Evolutionary conservation across 64 coral and sea anemone genomes (phyloP), one percentile per base, ranked within the genome.

Genomic region (Actinia equina): DNA sequence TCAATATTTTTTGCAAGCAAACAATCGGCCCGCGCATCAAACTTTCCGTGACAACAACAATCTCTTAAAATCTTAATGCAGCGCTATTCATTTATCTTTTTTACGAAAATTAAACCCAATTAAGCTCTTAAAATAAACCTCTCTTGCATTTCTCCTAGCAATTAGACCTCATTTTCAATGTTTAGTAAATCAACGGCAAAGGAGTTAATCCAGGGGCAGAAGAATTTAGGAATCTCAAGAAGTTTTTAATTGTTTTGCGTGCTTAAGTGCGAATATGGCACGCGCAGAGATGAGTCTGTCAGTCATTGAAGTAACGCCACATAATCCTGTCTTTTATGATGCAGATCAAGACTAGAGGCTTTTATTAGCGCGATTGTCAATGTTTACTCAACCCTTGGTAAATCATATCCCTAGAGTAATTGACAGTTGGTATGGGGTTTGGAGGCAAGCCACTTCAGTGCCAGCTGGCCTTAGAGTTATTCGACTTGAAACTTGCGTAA

Each of bases 401-500:
- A 81, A 85, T 57, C 83, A 58, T 52, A 41, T 85, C 17, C 53
- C 54, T 85, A 16, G 83, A 18, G 52, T 54, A 63, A 85, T 26
- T 85, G 83, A 85, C 83, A 44, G 83, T 30, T 85, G 7, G 8
- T 44, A 41, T 57, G 49, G 46, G 46, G 76, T 25, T 41, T 78
- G 22, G 76, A 81, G 26, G 54, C n/a, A 55, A 63, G 83, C 52
- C 83, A 85, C 83, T 85, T 85, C 55, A 63, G 7, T 26, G 54
- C 53, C 83, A 85, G 83, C 83, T 85, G 83, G 83, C 49, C 9
- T 14, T 26, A 7, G 10, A 60, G 22, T 63, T 60, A 18, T 17
- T 60, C 52, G 30, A 85, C 52, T 60, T 85, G 53, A 84, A 84
- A 85, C 43, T 85, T 85, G 83, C 83, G 83, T 60, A 85, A 85